Conservation (phyloP, 1,140 invertebrate species). For the Acyrthosiphon pisum region DNA sequence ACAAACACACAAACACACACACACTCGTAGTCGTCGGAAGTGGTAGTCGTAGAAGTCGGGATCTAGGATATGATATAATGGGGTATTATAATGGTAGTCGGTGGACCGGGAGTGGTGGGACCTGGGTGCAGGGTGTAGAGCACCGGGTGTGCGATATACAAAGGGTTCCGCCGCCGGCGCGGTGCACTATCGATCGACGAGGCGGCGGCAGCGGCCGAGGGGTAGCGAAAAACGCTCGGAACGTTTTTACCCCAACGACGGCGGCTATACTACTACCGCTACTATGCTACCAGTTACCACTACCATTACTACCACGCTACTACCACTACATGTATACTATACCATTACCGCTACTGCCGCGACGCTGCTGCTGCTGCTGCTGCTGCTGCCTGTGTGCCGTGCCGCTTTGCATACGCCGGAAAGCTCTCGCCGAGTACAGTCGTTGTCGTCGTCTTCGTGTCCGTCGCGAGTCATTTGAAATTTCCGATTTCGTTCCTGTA, state of each 20-base stretch:
- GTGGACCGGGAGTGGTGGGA: neutral
- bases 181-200: slow-evolving; percentile 54
- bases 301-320: neutral
- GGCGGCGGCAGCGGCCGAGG: neutral
- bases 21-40: neutral
- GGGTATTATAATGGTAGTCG: neutral
- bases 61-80: slow-evolving; percentile 2
- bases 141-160: slow-evolving; percentile 44
- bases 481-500: neutral
- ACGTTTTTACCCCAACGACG: slow-evolving; percentile 19
- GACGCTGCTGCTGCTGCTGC: neutral
- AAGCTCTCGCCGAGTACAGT: slow-evolving; percentile 32
- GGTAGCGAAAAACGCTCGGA: slow-evolving; percentile 52
- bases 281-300: neutral
- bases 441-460: neutral
- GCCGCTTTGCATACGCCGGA: slow-evolving; percentile 39
- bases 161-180: slow-evolving; percentile 39
- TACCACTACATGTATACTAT: neutral
- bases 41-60: neutral
- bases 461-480: neutral
- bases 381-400: neutral
- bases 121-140: neutral
- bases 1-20: neutral
- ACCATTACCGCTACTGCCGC: neutral
- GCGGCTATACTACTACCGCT: neutral